Percentiles rank a stretch among this genome's conserved stretches.
Evolutionary conservation across 2,113 vertebrate species (phyloP).

Genomic region (Xiphorhynchus elegans): DNA sequence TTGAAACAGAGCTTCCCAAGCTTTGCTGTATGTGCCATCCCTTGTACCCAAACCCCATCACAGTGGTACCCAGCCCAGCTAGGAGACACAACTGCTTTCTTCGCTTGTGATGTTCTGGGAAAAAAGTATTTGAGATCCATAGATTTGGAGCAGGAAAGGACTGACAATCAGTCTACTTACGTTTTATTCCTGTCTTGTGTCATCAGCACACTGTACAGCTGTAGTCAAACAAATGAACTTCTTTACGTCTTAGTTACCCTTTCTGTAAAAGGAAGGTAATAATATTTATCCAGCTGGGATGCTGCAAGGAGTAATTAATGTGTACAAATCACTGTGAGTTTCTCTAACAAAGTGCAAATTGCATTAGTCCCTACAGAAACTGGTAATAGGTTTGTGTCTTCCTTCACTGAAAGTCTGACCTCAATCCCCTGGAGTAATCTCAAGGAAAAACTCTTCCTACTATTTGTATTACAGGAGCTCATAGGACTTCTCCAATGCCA

Average conservation of each 20-base stretch:
- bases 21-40: background rate
- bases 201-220: background rate
- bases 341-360: conserved; percentile 65
- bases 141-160: background rate
- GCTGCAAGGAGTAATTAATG: conserved; percentile 67
- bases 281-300: conserved; percentile 69
- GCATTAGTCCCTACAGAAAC: conserved; percentile 63
- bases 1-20: background rate
- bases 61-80: background rate
- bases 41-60: background rate
- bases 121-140: background rate
- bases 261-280: conserved; percentile 57
- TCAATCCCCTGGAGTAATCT: conserved; percentile 38
- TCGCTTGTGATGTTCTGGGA: background rate
- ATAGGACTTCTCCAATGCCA: background rate
- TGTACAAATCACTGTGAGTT: conserved; percentile 63
- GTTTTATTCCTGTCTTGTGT: background rate
- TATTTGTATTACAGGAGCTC: conserved; percentile 21
- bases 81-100: background rate
- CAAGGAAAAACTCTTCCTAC: conserved; percentile 27
- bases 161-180: background rate
- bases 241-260: conserved; percentile 46
- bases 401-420: conserved; percentile 47
- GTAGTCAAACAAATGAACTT: conserved; percentile 42
- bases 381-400: conserved; percentile 62